Evolutionary conservation across 2,113 vertebrate species (phyloP).

Genomic region (Anas platyrhynchos): DNA sequence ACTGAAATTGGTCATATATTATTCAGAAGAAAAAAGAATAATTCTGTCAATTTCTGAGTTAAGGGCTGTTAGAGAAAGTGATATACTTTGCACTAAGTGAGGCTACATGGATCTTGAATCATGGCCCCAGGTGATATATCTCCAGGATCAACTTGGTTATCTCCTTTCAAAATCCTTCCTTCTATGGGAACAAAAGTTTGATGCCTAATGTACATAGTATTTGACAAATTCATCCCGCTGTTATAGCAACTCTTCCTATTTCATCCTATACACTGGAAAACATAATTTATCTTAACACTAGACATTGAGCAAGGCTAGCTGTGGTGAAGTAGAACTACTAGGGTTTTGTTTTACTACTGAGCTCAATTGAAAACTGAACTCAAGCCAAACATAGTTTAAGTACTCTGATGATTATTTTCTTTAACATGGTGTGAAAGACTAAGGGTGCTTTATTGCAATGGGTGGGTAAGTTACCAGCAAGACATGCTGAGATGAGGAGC

Average conservation of each 20-base stretch:
- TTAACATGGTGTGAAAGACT: slow-evolving; percentile 50
- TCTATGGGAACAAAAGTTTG: not conserved
- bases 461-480: slow-evolving; percentile 37
- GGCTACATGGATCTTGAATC: not conserved
- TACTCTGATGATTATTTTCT: slow-evolving; percentile 42
- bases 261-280: slow-evolving; percentile 26
- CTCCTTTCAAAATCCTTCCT: not conserved
- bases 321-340: slow-evolving; percentile 3
- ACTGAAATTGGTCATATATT: slow-evolving; percentile 57
- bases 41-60: slow-evolving; percentile 18
- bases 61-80: slow-evolving; percentile 21
- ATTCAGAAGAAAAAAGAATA: slow-evolving; percentile 68
- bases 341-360: slow-evolving; percentile 20
- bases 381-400: slow-evolving; percentile 18
- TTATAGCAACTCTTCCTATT: not conserved
- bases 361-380: slow-evolving; percentile 4
- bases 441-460: slow-evolving; percentile 12
- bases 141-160: not conserved
- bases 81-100: not conserved
- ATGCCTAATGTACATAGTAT: not conserved
- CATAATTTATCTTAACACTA: slow-evolving; percentile 39
- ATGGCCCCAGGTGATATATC: not conserved
- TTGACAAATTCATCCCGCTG: slow-evolving; percentile 20
- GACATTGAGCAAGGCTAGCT: slow-evolving; percentile 8
- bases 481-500: slow-evolving; percentile 32